Conservation (phyloP, 2,797 vertebrate genomes). For the Eutrigla gurnardus region DNA sequence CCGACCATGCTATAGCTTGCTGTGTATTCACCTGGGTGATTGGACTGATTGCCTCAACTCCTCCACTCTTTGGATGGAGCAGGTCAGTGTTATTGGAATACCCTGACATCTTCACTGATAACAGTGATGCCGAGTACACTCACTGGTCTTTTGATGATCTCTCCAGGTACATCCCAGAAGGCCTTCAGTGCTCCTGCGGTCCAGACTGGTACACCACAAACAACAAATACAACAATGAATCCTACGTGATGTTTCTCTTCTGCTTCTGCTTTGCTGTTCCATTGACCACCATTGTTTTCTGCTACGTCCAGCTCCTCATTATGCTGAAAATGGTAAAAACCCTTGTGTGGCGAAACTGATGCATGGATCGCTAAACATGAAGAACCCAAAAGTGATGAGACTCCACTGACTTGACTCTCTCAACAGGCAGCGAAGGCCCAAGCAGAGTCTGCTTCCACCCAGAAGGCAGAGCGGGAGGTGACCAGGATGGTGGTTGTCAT, state of each 20-base stretch:
- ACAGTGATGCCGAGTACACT: neutral
- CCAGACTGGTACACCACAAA: conserved; percentile 81
- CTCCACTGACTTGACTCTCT: neutral
- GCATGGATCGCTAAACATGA: neutral
- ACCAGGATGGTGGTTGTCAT: conserved; percentile 86
- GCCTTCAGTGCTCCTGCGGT: conserved; percentile 80
- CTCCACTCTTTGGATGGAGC: conserved; percentile 83
- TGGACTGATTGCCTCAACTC: conserved; percentile 63
- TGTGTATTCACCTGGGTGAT: conserved; percentile 78
- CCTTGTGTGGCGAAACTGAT: neutral
- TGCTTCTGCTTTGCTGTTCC: conserved; percentile 79
- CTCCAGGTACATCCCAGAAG: conserved; percentile 81
- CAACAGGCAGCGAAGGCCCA: conserved; percentile 83
- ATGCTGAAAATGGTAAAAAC: conserved; percentile 71
- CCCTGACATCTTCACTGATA: neutral
- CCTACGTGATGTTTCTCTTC: conserved; percentile 81
- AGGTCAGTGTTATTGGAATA: neutral
- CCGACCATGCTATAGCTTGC: conserved; percentile 77
- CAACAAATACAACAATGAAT: conserved; percentile 83
- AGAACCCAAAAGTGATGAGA: neutral
- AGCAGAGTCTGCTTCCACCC: conserved; percentile 83
- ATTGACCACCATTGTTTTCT: conserved; percentile 70
- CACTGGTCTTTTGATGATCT: neutral
- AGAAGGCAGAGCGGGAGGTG: conserved; percentile 86
- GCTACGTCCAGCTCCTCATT: conserved; percentile 76